These are phyloP conservation scores for Poecilia wingei DNA, from an alignment of 2,797 vertebrate species.

Conservation along the genomic window DNA sequence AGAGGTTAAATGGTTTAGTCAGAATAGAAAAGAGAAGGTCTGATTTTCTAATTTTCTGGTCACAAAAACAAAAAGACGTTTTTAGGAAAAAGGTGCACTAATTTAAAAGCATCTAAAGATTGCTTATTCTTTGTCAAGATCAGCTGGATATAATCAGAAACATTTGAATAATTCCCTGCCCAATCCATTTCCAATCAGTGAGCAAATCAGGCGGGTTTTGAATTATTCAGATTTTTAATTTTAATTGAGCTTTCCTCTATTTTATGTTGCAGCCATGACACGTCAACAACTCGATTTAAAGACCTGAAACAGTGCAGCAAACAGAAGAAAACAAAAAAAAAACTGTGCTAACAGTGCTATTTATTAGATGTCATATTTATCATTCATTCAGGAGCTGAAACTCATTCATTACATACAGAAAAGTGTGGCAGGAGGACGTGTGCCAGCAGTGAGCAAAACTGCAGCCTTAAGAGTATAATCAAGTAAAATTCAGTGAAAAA, in stretches of 20 bases:
- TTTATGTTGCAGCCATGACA: conserved; percentile 20
- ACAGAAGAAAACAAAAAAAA: background rate
- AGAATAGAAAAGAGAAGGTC: conserved; percentile 21
- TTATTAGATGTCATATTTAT: background rate
- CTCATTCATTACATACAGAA: background rate
- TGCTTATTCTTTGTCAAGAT: background rate
- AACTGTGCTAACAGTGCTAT: background rate
- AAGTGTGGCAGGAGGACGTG: background rate
- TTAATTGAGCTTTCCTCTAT: conserved; percentile 33
- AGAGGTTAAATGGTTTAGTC: background rate
- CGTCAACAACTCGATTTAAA: conserved; percentile 21
- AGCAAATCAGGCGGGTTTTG: conserved; percentile 35
- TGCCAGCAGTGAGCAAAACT: background rate
- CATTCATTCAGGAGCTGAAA: background rate
- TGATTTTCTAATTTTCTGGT: conserved; percentile 9
- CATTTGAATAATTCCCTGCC: conserved; percentile 36
- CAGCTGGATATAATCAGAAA: conserved; percentile 7
- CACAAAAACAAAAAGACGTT: background rate
- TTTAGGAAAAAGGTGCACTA: background rate
- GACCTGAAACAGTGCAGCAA: background rate
- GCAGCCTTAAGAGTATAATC: background rate
- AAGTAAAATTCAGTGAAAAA: background rate
- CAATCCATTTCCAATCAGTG: conserved; percentile 33
- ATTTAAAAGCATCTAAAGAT: background rate
- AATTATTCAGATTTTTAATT: conserved; percentile 51